Conservation (phyloP, 2,888 invertebrate species). For the Zygaena filipendulae region DNA sequence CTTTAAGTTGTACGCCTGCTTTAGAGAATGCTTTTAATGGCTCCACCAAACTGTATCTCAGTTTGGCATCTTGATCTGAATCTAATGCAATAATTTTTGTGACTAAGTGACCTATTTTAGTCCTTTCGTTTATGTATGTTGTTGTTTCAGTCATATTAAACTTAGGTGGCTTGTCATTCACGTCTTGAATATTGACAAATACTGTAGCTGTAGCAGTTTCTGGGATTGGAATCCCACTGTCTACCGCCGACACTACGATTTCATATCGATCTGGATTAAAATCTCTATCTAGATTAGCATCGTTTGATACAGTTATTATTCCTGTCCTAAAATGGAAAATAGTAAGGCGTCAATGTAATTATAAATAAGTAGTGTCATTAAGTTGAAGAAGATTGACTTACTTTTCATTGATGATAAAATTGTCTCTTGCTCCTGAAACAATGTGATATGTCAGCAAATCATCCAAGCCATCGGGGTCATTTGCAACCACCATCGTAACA, state of each 20-base stretch:
- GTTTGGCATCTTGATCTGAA: conserved; percentile 74
- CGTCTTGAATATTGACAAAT: conserved; percentile 76
- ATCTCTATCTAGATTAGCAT: conserved; percentile 78
- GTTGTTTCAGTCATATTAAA: conserved; percentile 75
- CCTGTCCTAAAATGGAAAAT: conserved; percentile 71
- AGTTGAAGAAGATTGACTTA: too few species aligned
- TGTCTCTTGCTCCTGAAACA: conserved; percentile 78
- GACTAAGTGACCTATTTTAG: conserved; percentile 70
- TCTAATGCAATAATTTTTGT: conserved; percentile 75
- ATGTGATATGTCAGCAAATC: conserved; percentile 75
- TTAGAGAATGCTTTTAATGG: conserved; percentile 78
- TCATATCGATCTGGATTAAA: conserved; percentile 74
- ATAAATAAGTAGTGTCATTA: too few species aligned
- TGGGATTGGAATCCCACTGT: conserved; percentile 77
- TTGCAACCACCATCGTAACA: conserved; percentile 77
- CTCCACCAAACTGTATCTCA: conserved; percentile 76
- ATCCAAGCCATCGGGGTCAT: conserved; percentile 83
- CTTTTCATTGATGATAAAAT: conserved; percentile 79
- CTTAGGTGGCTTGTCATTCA: conserved; percentile 85
- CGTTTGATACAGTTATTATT: conserved; percentile 76
- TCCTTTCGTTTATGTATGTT: conserved; percentile 78
- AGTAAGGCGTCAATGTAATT: neutral
- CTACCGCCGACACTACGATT: conserved; percentile 79
- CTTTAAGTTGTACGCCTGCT: conserved; percentile 76
- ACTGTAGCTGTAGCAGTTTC: conserved; percentile 84